Evolutionary conservation across 1,140 invertebrate species (phyloP), one percentile per base, ranked within the genome.

Genomic region (Lamellibrachia luymesi): DNA sequence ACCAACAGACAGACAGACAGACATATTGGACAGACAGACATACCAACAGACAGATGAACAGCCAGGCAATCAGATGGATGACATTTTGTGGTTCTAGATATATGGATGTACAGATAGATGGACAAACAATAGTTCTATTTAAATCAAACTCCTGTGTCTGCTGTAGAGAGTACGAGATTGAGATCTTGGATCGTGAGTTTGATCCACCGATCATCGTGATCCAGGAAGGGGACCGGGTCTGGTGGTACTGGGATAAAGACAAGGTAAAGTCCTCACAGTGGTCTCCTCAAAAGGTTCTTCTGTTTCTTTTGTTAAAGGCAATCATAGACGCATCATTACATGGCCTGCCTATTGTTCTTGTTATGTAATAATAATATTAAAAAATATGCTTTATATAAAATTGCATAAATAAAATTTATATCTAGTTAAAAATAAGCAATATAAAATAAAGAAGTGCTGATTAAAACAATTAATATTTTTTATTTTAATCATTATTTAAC

Each of bases 221-320:
- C 92, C 95, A 96, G 92, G 95, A 96, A 93, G 96, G 96, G 27
- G 96, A 96, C 93, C 94, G 95, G 50, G 95, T 96, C 5, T 96
- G 96, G 96, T 96, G 95, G 95, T 93, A 94, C 91, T 96, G 96
- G 96, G 95, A 96, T 92, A 95, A 95, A 93, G 92, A 94, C 25
- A 95, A 95, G 94, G 96, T 96, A 92, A 94, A 92, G 38, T 22
- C 4, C 64, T 80, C 17, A 22, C 64, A 80, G 4, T 80, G 64
- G 64, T 17, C 64, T 80, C 64, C 7, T 80, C 25, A 10, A 80
- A 80, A 80, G 64, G 1, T 80, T 17, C 64, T 80, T 22, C 7
- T 80, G 64, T 80, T 17, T 38, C 38, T 38, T 38, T 4, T 80
- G 64, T 80, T 80, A 80, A 80, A 80, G 17, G 13, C 64, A 80